Evolutionary conservation across 2,113 vertebrate species (phyloP).

Genomic region (Bostrychus sinensis): DNA sequence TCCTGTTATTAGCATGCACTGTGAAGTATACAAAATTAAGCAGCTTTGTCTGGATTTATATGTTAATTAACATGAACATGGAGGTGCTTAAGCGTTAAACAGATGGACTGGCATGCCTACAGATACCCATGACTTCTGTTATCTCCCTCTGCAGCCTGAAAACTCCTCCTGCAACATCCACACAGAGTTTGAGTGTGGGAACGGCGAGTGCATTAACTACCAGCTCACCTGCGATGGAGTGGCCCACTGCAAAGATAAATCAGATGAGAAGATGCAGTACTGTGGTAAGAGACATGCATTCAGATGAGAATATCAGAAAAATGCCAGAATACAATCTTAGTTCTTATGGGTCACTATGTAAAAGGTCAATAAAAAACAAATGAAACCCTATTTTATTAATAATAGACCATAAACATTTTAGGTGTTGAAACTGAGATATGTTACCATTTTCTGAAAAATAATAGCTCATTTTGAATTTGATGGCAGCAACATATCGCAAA

Average conservation of each 20-base stretch:
- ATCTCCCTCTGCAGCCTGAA: conserved; percentile 82
- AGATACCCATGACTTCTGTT: neutral
- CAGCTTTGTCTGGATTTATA: neutral
- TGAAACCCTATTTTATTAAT: no score
- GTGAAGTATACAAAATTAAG: conserved; percentile 1
- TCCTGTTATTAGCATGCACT: neutral
- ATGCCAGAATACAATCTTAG: neutral
- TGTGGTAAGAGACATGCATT: conserved; percentile 85
- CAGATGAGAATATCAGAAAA: neutral
- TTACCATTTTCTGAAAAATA: no score
- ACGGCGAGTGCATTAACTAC: conserved; percentile 94
- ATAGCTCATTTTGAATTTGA: no score
- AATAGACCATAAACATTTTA: no score
- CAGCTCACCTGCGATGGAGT: conserved; percentile 92
- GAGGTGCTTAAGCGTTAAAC: neutral
- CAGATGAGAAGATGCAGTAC: conserved; percentile 96
- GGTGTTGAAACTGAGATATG: no score
- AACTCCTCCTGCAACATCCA: conserved; percentile 94
- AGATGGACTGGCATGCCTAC: neutral
- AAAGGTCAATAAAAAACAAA: no score
- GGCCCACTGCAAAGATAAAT: conserved; percentile 96
- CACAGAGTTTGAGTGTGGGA: conserved; percentile 95
- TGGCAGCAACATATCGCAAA: no score
- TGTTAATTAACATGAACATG: neutral
- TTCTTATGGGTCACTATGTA: no score